Conservation (phyloP, 2,113 vertebrate species). For the Macroglossus sobrinus region DNA sequence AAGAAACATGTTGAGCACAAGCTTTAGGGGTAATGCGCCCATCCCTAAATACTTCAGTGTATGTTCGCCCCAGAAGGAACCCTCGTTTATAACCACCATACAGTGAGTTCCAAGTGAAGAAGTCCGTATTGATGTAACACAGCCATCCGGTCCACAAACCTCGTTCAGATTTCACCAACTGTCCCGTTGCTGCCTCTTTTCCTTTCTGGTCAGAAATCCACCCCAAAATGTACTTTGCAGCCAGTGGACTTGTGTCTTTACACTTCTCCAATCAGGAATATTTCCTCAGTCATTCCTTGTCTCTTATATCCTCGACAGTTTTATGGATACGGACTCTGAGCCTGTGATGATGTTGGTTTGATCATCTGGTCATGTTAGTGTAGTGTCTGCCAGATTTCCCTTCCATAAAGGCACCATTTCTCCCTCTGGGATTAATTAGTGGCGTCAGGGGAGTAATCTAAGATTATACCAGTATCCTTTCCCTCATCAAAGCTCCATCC, state of each 20-base stretch:
- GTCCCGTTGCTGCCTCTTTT: neutral
- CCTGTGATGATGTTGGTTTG: neutral
- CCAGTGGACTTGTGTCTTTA: neutral
- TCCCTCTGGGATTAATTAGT: neutral
- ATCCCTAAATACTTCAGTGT: neutral
- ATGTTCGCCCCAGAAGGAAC: neutral
- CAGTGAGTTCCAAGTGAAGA: neutral
- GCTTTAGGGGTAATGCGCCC: neutral
- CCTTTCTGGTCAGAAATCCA: neutral
- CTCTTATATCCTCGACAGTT: neutral
- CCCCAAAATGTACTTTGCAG: neutral
- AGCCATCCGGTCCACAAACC: neutral
- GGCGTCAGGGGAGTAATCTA: neutral
- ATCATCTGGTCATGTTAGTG: neutral
- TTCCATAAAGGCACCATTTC: neutral
- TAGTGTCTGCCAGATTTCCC: neutral
- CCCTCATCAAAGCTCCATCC: neutral
- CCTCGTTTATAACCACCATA: fast-evolving
- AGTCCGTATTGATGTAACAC: neutral
- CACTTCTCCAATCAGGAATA: neutral
- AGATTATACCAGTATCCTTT: neutral
- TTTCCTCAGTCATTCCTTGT: neutral
- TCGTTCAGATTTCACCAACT: neutral
- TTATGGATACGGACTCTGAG: neutral
- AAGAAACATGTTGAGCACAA: neutral